Evolutionary conservation across 2,888 invertebrate species (phyloP), one percentile per base, ranked within the genome.

Genomic region (Ametastegia equiseti): DNA sequence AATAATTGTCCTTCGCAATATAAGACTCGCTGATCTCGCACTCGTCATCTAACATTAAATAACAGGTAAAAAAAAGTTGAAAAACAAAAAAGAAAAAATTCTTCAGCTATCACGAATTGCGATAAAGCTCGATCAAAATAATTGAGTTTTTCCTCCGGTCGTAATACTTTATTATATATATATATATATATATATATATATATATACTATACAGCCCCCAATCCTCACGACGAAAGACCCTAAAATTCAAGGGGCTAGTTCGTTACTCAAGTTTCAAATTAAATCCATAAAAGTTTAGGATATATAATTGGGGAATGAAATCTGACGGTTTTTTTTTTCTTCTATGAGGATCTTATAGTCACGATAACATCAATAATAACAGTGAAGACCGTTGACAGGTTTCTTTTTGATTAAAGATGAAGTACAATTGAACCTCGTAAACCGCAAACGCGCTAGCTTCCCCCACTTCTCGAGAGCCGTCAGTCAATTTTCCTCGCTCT

Each of bases 1-100:
- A 71, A 47, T 45, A 71, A 71, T 71, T 71, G 71, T 71, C 71
- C 71, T 71, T 71, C 71, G 71, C 71, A 71, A 42, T 71, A 47
- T 23, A 30, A 71, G 45, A 67, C 23, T 67, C 30, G 19, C 19
- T 36, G 19, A 36, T 39, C 67, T 42, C 39, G 23, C 60, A 15
- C 9, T 67, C n/a, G n/a, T n/a, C n/a, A 67, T 39, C 19, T 19
- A 39, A 67, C 36, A 67, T 33, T 19, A 65, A 65, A 9, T 11
- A 39, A 39, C 36, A 19, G 7, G 15, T 63, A 27, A 23, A 33
- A 63, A 33, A 63, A 33, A 19, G 6, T 50, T 5, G 3, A 15
- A 50, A 50, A 50, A 19, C 1, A 19, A 50, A 50, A n/a, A 54
- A 23, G 7, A 4, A 50, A 50, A 19, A 50, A 50, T 42, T 9